A percentile compares a stretch with the other conserved stretches of the same genome.
Conservation (phyloP, 2,888 invertebrate genomes). For the Biston betularia region DNA sequence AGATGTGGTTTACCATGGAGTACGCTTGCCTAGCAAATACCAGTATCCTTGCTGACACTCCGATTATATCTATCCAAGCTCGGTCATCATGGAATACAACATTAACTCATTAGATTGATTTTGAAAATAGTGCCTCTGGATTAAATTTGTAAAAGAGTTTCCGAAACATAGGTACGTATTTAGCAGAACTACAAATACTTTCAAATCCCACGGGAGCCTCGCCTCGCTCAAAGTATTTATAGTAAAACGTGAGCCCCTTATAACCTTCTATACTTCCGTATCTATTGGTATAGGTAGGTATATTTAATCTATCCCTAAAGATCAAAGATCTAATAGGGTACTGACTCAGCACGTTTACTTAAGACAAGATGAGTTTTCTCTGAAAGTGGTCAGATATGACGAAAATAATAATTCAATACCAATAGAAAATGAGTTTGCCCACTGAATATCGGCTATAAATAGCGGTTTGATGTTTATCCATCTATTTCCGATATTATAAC, state of each 20-base stretch:
- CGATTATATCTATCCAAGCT: too few relatives aligned
- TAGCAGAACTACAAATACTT: slow-evolving; percentile 13
- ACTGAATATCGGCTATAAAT: not conserved
- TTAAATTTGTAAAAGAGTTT: not conserved
- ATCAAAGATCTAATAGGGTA: slow-evolving; percentile 3
- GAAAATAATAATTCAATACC: not conserved
- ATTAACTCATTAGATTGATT: not conserved
- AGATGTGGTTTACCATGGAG: too few relatives aligned
- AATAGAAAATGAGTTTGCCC: not conserved
- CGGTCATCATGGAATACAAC: too few relatives aligned
- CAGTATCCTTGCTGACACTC: too few relatives aligned
- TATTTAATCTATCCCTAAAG: not conserved
- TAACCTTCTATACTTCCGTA: not conserved
- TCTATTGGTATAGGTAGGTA: not conserved
- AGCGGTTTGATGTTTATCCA: not conserved
- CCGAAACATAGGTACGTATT: not conserved
- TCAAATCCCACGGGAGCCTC: slow-evolving; percentile 17
- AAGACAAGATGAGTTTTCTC: slow-evolving; percentile 1
- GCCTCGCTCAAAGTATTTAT: slow-evolving; percentile 18
- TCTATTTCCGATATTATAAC: not conserved
- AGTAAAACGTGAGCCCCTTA: slow-evolving; percentile 18
- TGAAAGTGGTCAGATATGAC: not conserved
- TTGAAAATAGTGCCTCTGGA: not conserved
- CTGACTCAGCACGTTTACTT: slow-evolving; percentile 1
- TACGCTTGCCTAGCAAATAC: too few relatives aligned